Evolutionary conservation across 2,888 invertebrate genomes (phyloP).

Genomic region (Mythimna loreyi): DNA sequence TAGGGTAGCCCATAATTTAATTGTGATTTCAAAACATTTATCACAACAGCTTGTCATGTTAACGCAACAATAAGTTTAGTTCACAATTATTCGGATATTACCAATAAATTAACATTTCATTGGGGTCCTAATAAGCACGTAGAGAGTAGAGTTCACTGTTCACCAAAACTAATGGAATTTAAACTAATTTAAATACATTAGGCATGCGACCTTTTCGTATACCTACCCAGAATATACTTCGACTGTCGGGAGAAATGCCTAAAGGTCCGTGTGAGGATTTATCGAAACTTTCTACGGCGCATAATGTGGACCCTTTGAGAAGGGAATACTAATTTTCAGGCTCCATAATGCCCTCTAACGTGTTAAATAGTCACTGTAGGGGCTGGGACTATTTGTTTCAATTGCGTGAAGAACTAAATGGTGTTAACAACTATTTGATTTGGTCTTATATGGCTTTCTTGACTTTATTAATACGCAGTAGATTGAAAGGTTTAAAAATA

Average conservation of each 20-base stretch:
- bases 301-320: slow-evolving; percentile 60
- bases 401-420: slow-evolving; percentile 54
- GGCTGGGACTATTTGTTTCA: slow-evolving; percentile 55
- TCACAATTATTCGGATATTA: slow-evolving; percentile 17
- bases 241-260: slow-evolving; percentile 45
- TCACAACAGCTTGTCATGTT: slow-evolving; percentile 7
- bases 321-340: slow-evolving; percentile 62
- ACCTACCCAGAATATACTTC: slow-evolving; percentile 42
- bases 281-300: slow-evolving; percentile 64
- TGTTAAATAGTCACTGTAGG: slow-evolving; percentile 57
- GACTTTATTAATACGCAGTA: slow-evolving; percentile 28
- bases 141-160: slow-evolving; percentile 32
- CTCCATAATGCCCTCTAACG: slow-evolving; percentile 56
- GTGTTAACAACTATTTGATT: slow-evolving; percentile 25
- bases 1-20: slow-evolving; percentile 5
- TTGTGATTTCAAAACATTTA: slow-evolving; percentile 23
- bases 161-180: slow-evolving; percentile 54
- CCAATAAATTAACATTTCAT: slow-evolving; percentile 39
- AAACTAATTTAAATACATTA: slow-evolving; percentile 66
- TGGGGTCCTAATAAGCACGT: slow-evolving; percentile 38
- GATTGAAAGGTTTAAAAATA: too few species aligned
- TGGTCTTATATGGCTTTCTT: slow-evolving; percentile 8
- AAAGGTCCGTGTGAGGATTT: slow-evolving; percentile 62
- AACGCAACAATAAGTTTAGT: slow-evolving; percentile 1
- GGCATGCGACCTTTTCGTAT: slow-evolving; percentile 57